Base-by-base conservation (phyloP, 53 echinoderm and acorn worm genomes). In the Echinarachnius parma region DNA sequence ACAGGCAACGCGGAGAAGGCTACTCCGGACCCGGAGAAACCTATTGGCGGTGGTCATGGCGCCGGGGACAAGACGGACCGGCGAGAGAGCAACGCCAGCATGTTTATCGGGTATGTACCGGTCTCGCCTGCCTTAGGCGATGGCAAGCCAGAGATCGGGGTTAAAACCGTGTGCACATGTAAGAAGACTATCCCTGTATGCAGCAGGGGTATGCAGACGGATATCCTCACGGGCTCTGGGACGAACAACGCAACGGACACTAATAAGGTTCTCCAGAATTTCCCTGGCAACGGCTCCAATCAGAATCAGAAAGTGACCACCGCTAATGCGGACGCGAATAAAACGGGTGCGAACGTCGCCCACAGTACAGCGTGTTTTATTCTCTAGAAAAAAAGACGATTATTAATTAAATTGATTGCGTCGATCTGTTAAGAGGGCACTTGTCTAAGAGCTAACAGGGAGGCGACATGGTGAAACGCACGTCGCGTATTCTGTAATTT, bases 361-460 rank as follows among this genome's bases (percentile, higher is more conserved):
- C 68, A 68, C 16, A 68, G 68, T 34, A 50, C 68, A 31, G 68
- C 68, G 48, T 68, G 66, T 24, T 25, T 13, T 46, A 47, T 65
- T 47, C 65, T 65, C 2, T 46, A 46, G 24, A n/a, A n/a, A n/a
- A n/a, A n/a, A n/a, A n/a, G n/a, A n/a, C n/a, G n/a, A n/a, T n/a
- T n/a, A n/a, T n/a, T n/a, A n/a, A n/a, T n/a, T n/a, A n/a, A n/a
- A n/a, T n/a, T n/a, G n/a, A n/a, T n/a, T n/a, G n/a, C n/a, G n/a
- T n/a, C n/a, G n/a, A n/a, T n/a, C n/a, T n/a, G n/a, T n/a, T n/a
- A n/a, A n/a, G n/a, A n/a, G n/a, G n/a, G n/a, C n/a, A n/a, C n/a
- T n/a, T n/a, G n/a, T n/a, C n/a, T n/a, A n/a, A n/a, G n/a, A n/a
- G n/a, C n/a, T n/a, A n/a, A n/a, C n/a, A n/a, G n/a, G n/a, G n/a